phyloP scores from a whole-genome alignment of 64 coral and sea anemone species.

The Platygyra sinensis region DNA sequence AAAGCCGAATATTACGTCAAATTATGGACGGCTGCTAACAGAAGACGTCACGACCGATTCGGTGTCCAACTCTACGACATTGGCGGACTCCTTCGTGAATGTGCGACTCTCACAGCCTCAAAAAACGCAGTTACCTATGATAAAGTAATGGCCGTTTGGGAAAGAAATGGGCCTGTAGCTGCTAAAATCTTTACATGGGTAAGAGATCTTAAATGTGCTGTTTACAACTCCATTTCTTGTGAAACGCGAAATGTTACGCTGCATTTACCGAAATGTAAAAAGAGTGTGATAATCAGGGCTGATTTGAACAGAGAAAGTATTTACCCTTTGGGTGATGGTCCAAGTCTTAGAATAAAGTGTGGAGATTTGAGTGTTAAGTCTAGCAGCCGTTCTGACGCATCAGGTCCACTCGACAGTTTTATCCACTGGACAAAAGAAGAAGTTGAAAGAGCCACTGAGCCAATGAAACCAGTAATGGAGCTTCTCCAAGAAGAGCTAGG shows the following conservation, averaged over 20 bases:
- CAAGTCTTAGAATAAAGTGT: constrained; percentile 32
- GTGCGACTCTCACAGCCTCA: not conserved
- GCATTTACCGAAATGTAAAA: constrained; percentile 15
- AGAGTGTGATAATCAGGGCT: constrained; percentile 30
- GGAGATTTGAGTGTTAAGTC: constrained; percentile 45
- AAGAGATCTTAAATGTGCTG: not conserved
- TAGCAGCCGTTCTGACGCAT: not conserved
- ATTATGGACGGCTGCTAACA: not conserved
- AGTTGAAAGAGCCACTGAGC: not conserved
- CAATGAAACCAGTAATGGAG: not conserved
- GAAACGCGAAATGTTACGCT: constrained; percentile 5
- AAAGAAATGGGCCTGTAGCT: constrained; percentile 19
- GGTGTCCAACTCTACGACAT: not conserved
- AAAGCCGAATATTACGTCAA: constrained; percentile 65
- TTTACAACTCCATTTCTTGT: too few species aligned
- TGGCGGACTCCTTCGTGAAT: constrained; percentile 3
- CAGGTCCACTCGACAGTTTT: too few species aligned
- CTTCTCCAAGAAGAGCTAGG: constrained; percentile 53
- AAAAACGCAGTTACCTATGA: not conserved
- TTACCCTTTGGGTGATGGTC: not conserved
- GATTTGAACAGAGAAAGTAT: constrained; percentile 12
- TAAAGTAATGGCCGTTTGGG: constrained; percentile 18
- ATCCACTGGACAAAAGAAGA: constrained; percentile 28
- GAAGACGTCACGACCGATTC: not conserved
- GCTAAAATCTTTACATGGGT: constrained; percentile 39